phyloP scores from a whole-genome alignment of 2,113 vertebrate species.

The Poeciliopsis retropinna region DNA sequence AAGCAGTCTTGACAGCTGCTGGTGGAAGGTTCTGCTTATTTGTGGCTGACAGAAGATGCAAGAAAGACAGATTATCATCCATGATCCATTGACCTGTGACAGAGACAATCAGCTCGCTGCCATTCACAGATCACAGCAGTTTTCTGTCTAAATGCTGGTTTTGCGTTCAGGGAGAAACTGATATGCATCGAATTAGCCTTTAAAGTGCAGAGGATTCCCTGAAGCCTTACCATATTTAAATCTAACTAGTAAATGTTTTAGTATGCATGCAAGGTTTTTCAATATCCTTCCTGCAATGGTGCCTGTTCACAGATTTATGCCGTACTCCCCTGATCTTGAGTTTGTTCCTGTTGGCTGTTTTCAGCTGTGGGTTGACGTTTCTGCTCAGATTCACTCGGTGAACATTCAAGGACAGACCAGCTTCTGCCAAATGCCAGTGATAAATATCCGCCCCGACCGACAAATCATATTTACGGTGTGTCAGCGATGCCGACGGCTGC shows the following conservation, averaged over 20 bases:
- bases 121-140: neutral
- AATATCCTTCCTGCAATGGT: neutral
- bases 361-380: neutral
- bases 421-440: neutral
- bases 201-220: neutral
- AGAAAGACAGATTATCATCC: neutral
- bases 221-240: neutral
- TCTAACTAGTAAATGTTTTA: neutral
- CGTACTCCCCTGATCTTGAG: neutral
- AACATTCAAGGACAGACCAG: neutral
- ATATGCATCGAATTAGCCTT: constrained; percentile 3
- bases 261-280: neutral
- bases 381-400: neutral
- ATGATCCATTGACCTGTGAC: constrained; percentile 1
- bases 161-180: neutral
- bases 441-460: neutral
- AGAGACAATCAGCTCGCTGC: neutral
- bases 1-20: neutral
- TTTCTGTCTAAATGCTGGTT: neutral
- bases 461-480: neutral
- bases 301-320: neutral
- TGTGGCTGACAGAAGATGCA: neutral
- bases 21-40: neutral
- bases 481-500: neutral
- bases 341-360: neutral